Evolutionary conservation across 2,888 invertebrate species (phyloP), one percentile per base, ranked within the genome.

Genomic region (Cryptosula pallasiana): DNA sequence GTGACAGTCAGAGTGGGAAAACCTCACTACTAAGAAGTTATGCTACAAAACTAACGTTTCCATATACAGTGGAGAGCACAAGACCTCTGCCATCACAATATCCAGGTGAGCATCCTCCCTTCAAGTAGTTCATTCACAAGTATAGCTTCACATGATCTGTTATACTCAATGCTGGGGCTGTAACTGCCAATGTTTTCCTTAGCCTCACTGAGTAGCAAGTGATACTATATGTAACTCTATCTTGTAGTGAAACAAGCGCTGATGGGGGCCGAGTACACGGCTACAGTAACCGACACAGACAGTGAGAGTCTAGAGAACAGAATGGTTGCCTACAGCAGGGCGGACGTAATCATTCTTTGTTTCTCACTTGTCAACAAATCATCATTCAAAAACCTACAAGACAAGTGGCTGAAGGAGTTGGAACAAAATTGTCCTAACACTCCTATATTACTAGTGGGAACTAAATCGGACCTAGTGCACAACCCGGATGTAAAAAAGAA

Each of bases 81-180:
- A 27, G 63, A n/a, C 63, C 63, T 13, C 63, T 63, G 2, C 63
- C 63, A 13, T 63, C 63, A 9, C 63, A 63, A n/a, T 63, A 63
- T 63, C 63, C 63, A 63, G 63, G 63, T 63, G 32, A 63, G 63
- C 20, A 45, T 45, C 45, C 9, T 45, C n/a, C n/a, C n/a, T n/a
- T n/a, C n/a, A n/a, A n/a, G n/a, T n/a, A n/a, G n/a, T n/a, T n/a
- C n/a, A n/a, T n/a, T n/a, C n/a, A n/a, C n/a, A n/a, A n/a, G n/a
- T n/a, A n/a, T n/a, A n/a, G n/a, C n/a, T n/a, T n/a, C n/a, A n/a
- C n/a, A n/a, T n/a, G n/a, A n/a, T n/a, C n/a, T n/a, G n/a, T n/a
- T n/a, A n/a, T n/a, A n/a, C n/a, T n/a, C n/a, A n/a, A n/a, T n/a
- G n/a, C n/a, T n/a, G n/a, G n/a, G n/a, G n/a, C n/a, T n/a, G n/a